Base-by-base conservation (phyloP, 1,140 invertebrate species). In the Diuraphis noxia region DNA sequence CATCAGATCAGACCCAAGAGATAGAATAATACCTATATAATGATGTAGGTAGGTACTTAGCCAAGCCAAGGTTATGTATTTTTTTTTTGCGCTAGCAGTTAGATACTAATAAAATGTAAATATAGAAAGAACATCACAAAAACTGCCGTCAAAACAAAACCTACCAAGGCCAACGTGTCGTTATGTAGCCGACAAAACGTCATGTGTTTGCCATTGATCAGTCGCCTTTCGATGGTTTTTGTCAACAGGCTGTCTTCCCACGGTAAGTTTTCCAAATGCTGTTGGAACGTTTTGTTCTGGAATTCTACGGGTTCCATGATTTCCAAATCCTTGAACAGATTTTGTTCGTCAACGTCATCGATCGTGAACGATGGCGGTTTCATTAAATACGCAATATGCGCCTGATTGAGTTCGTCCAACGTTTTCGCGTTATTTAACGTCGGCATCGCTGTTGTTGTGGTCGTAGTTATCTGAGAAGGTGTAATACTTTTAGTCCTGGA, bases 291-390 rank as follows among this genome's bases (percentile, higher is more conserved):
- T 87, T 96, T 96, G 94, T 97, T 96, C 92, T 95, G 94, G 93
- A 97, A 97, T 93, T 97, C 96, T 6, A 94, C 93, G 0, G 97
- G 96, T 77, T 97, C 96, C 92, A 96, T 96, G 88, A 97, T 97
- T 8, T 97, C 94, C 30, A 97, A 94, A 92, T 95, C 95, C 87
- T 96, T 95, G 94, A 95, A 94, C 92, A 95, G 92, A n/a, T 94
- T 94, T 36, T 93, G 93, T 34, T 95, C 94, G 23, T 93, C 93
- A 77, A 94, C 94, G 6, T 92, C 92, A n/a, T 93, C 92, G 13
- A 92, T 92, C n/a, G 94, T 94, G 92, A 95, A 95, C 92, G 94
- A 94, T 93, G 94, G 94, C 94, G 95, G 94, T 91, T 94, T 93
- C 93, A 94, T 94, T 92, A 95, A 91, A 92, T 93, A 93, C 36